A percentile compares a stretch with the other conserved stretches of the same genome.
phyloP scores from a whole-genome alignment of 1,140 invertebrate species.

The Drosophila tropicalis region DNA sequence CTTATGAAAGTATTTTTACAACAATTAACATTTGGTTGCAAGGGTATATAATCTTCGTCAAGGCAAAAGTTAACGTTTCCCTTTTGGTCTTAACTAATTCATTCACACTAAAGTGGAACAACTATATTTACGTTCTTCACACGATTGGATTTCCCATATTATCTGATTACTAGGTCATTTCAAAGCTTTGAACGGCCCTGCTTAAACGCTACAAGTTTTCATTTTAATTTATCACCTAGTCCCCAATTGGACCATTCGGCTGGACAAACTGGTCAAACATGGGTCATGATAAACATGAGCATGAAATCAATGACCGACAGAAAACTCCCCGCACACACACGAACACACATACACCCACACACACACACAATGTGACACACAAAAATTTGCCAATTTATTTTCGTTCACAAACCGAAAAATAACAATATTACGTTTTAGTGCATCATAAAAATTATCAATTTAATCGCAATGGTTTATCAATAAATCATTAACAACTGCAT shows the following conservation, averaged over 20 bases:
- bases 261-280: constrained; percentile 27
- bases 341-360: constrained; percentile 17
- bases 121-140: background rate
- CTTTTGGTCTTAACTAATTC: background rate
- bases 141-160: background rate
- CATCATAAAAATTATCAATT: constrained; percentile 23
- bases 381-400: constrained; percentile 31
- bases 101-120: background rate
- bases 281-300: constrained; percentile 10
- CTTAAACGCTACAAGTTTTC: background rate
- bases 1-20: too few species aligned
- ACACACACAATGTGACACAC: constrained; percentile 7
- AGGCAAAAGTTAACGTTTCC: too few species aligned
- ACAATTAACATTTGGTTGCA: too few species aligned
- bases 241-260: constrained; percentile 12
- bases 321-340: constrained; percentile 17
- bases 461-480: constrained; percentile 4
- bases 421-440: constrained; percentile 4
- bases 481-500: constrained; percentile 12
- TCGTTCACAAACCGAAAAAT: background rate
- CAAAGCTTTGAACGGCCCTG: background rate
- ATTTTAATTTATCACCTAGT: constrained; percentile 28
- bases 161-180: background rate
- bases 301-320: constrained; percentile 6
- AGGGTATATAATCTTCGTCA: too few species aligned